Conservation (phyloP, 2,888 invertebrate species). For the Lochmaea capreae region DNA sequence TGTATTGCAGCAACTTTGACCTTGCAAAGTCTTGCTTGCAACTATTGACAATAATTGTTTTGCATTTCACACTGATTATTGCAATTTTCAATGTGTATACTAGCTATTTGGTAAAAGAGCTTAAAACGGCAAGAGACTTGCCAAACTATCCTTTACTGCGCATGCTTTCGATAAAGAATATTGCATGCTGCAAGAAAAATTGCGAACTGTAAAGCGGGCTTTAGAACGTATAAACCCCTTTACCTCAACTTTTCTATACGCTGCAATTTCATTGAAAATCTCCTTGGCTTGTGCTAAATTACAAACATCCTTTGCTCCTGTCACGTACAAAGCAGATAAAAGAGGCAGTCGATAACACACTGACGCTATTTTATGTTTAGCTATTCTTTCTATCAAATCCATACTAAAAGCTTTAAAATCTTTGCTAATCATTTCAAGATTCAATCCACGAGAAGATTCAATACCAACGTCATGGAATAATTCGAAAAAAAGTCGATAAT, state of each 20-base stretch:
- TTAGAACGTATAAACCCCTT: no score
- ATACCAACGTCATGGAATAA: slow-evolving; percentile 9
- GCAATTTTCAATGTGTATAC: no score
- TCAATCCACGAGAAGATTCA: slow-evolving; percentile 12
- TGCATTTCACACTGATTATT: no score
- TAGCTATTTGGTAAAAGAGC: no score
- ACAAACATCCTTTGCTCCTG: neutral
- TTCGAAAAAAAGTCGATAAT: slow-evolving; percentile 19
- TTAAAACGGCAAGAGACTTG: no score
- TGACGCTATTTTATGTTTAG: slow-evolving; percentile 19
- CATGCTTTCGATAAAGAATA: no score
- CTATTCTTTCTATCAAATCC: slow-evolving; percentile 19
- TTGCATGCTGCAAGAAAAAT: no score
- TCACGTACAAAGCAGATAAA: slow-evolving; percentile 17
- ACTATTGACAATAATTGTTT: no score
- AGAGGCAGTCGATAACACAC: slow-evolving; percentile 16
- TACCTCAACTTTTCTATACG: slow-evolving; percentile 25
- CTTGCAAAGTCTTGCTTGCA: no score
- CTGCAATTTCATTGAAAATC: slow-evolving; percentile 21
- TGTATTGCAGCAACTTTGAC: no score
- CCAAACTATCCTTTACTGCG: no score
- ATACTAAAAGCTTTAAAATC: slow-evolving; percentile 15
- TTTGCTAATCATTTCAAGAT: slow-evolving; percentile 17
- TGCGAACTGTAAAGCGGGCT: no score
- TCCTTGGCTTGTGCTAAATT: slow-evolving; percentile 9